Base-by-base conservation (phyloP, 2,113 vertebrate genomes). In the Rhagologus leucostigma region DNA sequence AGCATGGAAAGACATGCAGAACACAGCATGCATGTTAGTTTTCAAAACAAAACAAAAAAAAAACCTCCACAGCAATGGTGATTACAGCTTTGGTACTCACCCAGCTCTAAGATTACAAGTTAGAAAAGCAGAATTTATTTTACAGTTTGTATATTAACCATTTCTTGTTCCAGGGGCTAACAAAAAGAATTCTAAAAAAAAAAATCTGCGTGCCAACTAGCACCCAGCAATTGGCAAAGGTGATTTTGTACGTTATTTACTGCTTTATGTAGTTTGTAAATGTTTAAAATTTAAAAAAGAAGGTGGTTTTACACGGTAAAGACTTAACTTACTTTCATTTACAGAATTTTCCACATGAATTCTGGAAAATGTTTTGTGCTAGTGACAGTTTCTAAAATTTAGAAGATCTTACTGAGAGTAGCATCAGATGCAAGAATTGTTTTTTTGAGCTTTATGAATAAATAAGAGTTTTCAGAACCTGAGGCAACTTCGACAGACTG, bases 11-110 rank as follows among this genome's bases (percentile, higher is more conserved):
- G 96, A 98, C 99, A 97, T 99, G 99, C 99, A 98, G 92, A 98
- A 98, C 97, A 98, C 96, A 98, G 97, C 98, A 94, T 99, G 99
- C 99, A 95, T 68, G 97, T 99, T 99, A 99, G 98, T 99, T 64
- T 77, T 44, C 26, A 32, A 65, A 86, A 32, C 21, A n/a, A 50
- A 30, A 33, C 39, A 42, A 42, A 27, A 52, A 47, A 47, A 46
- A 20, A 3, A 5, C n/a, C 47, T 71, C 30, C 37, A 78, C 39
- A 47, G 85, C 83, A 87, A 77, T 52, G 63, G 63, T 78, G 60
- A 73, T 79, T 52, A 87, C 65, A 95, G 78, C 90, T 91, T 63
- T 53, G 22, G 47, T 79, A 95, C 55, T 85, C 69, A 78, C 52
- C 24, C 64, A 69, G 17, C n/a, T 63, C 84, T 57, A 89, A 81